phyloP scores from a whole-genome alignment of 2,113 vertebrate species.

The Carettochelys insculpta region DNA sequence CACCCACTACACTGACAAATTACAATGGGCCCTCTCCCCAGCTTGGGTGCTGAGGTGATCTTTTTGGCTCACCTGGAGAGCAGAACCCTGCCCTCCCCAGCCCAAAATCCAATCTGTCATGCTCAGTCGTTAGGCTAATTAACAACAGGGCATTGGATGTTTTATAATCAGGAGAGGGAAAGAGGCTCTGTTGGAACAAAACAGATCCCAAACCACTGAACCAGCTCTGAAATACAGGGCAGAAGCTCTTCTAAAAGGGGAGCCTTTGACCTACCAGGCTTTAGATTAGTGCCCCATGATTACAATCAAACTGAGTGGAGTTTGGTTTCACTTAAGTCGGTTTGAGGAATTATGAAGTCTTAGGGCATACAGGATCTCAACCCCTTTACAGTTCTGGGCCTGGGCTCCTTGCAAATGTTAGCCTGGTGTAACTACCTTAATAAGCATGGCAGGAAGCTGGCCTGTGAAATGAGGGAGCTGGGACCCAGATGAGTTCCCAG shows the following conservation, averaged over 20 bases:
- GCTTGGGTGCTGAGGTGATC: not conserved
- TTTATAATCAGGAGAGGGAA: not conserved
- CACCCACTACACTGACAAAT: too few relatives aligned
- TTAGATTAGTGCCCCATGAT: not conserved
- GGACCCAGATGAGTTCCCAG: not conserved
- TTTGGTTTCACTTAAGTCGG: not conserved
- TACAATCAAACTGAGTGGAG: not conserved
- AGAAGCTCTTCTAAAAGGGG: not conserved
- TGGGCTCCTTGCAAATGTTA: not conserved
- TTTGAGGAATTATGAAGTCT: not conserved
- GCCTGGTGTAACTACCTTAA: not conserved
- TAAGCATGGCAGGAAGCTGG: not conserved
- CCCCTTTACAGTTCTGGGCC: not conserved
- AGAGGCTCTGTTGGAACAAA: not conserved
- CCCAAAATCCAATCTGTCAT: not conserved
- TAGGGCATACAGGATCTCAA: not conserved
- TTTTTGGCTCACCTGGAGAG: not conserved
- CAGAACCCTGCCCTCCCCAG: not conserved
- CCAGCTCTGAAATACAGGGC: accelerated
- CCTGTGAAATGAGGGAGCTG: not conserved
- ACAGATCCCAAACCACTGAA: not conserved
- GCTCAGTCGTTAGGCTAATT: conserved; percentile 2
- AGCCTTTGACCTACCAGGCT: accelerated
- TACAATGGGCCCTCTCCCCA: not conserved
- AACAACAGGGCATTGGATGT: accelerated